phyloP scores from a whole-genome alignment of 1,140 invertebrate species.

The Coelopa frigida region DNA sequence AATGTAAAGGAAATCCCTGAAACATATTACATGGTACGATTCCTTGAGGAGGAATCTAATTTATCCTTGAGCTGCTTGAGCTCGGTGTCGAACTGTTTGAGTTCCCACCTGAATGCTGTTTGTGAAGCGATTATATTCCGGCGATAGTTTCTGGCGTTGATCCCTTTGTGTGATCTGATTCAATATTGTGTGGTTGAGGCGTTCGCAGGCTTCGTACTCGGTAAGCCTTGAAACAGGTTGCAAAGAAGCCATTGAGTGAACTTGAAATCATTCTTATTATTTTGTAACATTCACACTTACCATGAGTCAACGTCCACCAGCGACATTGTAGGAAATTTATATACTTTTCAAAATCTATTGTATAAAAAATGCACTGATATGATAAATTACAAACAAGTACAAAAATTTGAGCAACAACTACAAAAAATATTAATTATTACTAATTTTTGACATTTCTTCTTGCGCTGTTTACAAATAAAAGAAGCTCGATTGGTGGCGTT shows the following conservation, averaged over 20 bases:
- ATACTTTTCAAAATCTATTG: too few species aligned
- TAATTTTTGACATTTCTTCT: too few species aligned
- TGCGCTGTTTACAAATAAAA: too few species aligned
- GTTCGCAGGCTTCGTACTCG: constrained; percentile 61
- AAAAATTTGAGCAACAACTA: too few species aligned
- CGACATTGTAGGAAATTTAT: too few species aligned
- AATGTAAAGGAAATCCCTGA: not conserved
- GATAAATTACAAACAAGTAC: too few species aligned
- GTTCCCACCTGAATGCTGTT: constrained; percentile 51
- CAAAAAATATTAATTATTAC: too few species aligned
- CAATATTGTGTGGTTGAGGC: constrained; percentile 56
- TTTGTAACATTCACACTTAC: too few species aligned
- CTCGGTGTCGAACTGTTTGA: constrained; percentile 57
- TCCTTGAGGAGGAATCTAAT: constrained; percentile 47
- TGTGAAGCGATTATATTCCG: constrained; percentile 52
- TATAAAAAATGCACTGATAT: too few species aligned
- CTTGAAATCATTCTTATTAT: not conserved
- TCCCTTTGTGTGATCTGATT: constrained; percentile 53
- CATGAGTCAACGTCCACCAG: constrained; percentile 42
- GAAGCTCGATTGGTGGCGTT: too few species aligned
- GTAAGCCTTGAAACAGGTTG: constrained; percentile 47
- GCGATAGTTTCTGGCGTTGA: constrained; percentile 47
- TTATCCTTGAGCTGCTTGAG: constrained; percentile 54
- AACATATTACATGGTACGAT: constrained; percentile 20
- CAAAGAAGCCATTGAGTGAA: not conserved